These are phyloP conservation scores for Notodonta dromedarius DNA, from an alignment of 2,888 invertebrate species.

Conservation along the genomic window DNA sequence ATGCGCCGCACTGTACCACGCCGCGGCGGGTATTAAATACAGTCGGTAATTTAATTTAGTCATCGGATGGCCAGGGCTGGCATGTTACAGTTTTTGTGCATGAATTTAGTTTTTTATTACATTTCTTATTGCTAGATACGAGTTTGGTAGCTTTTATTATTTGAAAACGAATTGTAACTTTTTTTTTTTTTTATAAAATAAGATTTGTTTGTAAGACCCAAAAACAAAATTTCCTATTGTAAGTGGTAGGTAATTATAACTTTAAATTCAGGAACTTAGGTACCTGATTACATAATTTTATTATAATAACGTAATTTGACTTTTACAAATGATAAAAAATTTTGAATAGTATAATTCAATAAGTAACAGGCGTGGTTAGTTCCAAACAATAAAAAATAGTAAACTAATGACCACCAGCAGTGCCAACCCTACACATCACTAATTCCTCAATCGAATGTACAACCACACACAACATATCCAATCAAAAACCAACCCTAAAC, in stretches of 20 bases:
- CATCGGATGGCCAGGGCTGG: background rate
- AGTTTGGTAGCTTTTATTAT: no score
- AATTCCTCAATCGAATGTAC: slow-evolving; percentile 69
- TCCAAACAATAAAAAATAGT: slow-evolving; percentile 24
- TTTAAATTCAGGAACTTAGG: no score
- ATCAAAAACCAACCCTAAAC: slow-evolving; percentile 39
- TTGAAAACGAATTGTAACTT: no score
- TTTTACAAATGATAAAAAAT: background rate
- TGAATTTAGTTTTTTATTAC: background rate
- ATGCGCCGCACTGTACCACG: background rate
- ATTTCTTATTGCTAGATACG: background rate
- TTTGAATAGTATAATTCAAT: background rate
- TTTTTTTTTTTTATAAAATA: no score
- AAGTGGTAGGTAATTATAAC: no score
- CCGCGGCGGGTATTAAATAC: slow-evolving; percentile 22
- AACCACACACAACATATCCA: slow-evolving; percentile 33
- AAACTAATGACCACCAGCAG: slow-evolving; percentile 20
- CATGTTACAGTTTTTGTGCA: background rate
- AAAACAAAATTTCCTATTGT: no score
- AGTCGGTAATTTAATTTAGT: slow-evolving; percentile 24
- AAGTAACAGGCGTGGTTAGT: slow-evolving; percentile 20
- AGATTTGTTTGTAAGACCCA: no score
- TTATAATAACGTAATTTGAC: no score
- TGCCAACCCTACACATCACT: slow-evolving; percentile 67
- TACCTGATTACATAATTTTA: no score